Evolutionary conservation across 2,888 invertebrate genomes (phyloP).

Genomic region (Lasioglossum pauxillum): DNA sequence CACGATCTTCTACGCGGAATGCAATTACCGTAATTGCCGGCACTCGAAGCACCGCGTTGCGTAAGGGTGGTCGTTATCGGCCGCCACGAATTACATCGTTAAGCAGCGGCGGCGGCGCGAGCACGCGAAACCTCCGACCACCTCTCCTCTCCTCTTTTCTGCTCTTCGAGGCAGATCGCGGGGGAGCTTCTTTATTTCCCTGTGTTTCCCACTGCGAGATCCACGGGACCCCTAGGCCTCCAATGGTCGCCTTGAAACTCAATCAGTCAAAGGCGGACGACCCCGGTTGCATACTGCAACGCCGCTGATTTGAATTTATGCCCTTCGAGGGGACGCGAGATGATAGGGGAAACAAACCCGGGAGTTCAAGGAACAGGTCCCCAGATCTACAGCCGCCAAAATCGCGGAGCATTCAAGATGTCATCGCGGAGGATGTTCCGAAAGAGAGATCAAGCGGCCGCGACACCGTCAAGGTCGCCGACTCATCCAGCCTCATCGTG

Average conservation of each 20-base stretch:
- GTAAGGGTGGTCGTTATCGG: constrained; percentile 79
- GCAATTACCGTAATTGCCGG: constrained; percentile 78
- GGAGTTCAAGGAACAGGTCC: neutral
- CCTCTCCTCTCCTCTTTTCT: neutral
- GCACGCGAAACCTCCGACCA: constrained; percentile 2
- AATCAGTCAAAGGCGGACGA: constrained; percentile 27
- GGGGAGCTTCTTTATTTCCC: constrained; percentile 20
- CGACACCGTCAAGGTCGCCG: constrained; percentile 70
- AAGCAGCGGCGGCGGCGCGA: constrained; percentile 42
- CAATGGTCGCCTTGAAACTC: neutral
- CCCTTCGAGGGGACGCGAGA: neutral
- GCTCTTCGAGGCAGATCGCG: neutral
- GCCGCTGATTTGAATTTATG: constrained; percentile 24
- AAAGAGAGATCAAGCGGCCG: constrained; percentile 36
- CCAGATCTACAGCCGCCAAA: neutral
- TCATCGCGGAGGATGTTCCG: neutral
- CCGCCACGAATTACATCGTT: constrained; percentile 75
- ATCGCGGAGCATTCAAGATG: neutral
- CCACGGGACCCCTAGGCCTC: neutral
- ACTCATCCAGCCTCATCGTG: constrained; percentile 58
- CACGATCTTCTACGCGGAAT: constrained; percentile 69
- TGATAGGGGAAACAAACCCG: too few species aligned
- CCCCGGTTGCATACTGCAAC: constrained; percentile 15
- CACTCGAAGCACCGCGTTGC: constrained; percentile 71
- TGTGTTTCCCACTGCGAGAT: neutral